Evolutionary conservation across 2,888 invertebrate species (phyloP), one percentile per base, ranked within the genome.

Genomic region (Athalia circularis): DNA sequence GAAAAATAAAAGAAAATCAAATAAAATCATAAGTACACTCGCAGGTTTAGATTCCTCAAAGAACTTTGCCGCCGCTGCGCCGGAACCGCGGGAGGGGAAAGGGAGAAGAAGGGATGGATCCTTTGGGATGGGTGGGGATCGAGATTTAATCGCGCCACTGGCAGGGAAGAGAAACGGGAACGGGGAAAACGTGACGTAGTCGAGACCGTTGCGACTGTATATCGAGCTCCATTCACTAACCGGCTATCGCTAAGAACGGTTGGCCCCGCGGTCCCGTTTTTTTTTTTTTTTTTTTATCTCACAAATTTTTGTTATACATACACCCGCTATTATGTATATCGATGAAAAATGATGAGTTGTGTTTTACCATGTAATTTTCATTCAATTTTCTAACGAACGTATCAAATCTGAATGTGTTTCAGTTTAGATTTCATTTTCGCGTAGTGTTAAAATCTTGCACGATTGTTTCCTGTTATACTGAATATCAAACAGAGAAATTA

Each of bases 171-270:
- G 70, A 6, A 50, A 11, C 5, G 15, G 76, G 9, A 6, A 13
- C 52, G 75, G 50, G 54, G 52, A 11, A 50, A 64, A 9, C 74
- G 80, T 83, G 86, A 87, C 86, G 86, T 85, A 80, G 83, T 61
- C 9, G 74, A 48, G 62, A 75, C 62, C 74, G 50, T 75, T 75
- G 62, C 74, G 74, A 75, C 74, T 48, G 74, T 62, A 54, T 62
- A 75, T 75, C 65, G 13, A 59, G 77, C 57, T 62, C 87, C 87
- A 88, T 88, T 88, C 88, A 88, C 88, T 87, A 86, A 85, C 85
- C 84, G 85, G 85, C 84, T 81, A 82, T 81, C 80, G 83, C 80
- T 82, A 83, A 80, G 83, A 81, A 79, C 79, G 78, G 80, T 82
- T 67, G 64, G 80, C 75, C 29, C 80, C 77, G 78, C 82, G 81